phyloP scores from a whole-genome alignment of 2,888 invertebrate genomes.

The Nephrotoma appendiculata region DNA sequence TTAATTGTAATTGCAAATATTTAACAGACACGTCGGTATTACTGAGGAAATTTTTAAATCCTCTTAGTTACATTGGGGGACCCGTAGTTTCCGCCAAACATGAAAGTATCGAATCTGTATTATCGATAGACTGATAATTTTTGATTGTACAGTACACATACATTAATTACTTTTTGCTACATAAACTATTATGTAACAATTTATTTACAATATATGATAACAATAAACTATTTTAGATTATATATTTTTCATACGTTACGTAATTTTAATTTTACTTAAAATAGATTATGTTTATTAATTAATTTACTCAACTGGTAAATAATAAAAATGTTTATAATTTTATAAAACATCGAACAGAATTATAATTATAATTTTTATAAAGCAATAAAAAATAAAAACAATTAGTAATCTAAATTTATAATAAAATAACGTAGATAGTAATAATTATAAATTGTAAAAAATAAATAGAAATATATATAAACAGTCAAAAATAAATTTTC shows the following conservation, averaged over 20 bases:
- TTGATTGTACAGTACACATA: background rate
- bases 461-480: too few species aligned
- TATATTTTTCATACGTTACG: background rate
- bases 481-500: too few species aligned
- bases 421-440: background rate
- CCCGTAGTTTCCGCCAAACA: conserved; percentile 36
- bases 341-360: background rate
- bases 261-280: background rate
- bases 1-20: background rate
- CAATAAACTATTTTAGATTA: background rate
- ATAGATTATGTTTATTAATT: background rate
- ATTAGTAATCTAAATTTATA: background rate
- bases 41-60: conserved; percentile 39
- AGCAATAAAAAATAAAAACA: background rate
- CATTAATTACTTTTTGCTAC: background rate
- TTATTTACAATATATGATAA: background rate
- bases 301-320: background rate
- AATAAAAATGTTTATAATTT: background rate
- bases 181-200: background rate
- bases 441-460: background rate
- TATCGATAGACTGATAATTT: conserved; percentile 44
- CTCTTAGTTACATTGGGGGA: conserved; percentile 54
- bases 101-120: conserved; percentile 49
- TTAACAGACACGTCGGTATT: background rate
- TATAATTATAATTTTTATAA: background rate